Evolutionary conservation across 2,888 invertebrate species (phyloP).

Genomic region (Furcula furcula): DNA sequence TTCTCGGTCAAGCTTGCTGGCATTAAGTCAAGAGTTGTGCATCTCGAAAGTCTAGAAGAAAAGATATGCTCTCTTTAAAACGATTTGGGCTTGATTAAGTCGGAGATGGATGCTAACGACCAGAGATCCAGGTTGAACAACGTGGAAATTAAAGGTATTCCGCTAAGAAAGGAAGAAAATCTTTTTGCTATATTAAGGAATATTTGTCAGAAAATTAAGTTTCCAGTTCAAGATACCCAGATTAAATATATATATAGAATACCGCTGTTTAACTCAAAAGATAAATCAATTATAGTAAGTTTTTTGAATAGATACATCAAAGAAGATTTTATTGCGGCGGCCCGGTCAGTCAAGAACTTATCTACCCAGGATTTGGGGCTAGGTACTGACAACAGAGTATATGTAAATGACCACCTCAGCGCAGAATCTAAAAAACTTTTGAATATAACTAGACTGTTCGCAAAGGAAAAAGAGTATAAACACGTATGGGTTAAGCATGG

Average conservation of each 20-base stretch:
- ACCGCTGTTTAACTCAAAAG: conserved; percentile 5
- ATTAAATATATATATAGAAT: conserved; percentile 13
- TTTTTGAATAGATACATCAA: conserved; percentile 13
- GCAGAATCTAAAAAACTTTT: background rate
- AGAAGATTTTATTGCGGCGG: conserved; percentile 14
- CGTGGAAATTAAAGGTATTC: conserved; percentile 20
- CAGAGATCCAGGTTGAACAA: conserved; percentile 15
- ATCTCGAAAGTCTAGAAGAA: conserved; percentile 6
- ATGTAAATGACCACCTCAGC: conserved; percentile 1
- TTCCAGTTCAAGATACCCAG: conserved; percentile 1
- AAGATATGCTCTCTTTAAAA: conserved; percentile 6
- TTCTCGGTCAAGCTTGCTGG: conserved; percentile 1
- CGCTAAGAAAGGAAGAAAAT: conserved; percentile 20
- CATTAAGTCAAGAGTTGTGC: conserved; percentile 5
- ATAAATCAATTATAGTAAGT: conserved; percentile 5
- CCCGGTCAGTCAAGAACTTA: background rate
- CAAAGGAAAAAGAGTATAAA: background rate
- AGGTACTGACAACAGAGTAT: background rate
- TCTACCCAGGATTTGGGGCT: background rate
- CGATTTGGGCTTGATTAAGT: conserved; percentile 6
- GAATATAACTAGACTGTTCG: background rate
- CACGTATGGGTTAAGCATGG: conserved; percentile 1
- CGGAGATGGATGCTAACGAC: conserved; percentile 5
- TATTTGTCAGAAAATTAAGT: conserved; percentile 4
- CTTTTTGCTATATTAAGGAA: conserved; percentile 7